These are phyloP conservation scores for Caloenas nicobarica DNA, from an alignment of 2,113 vertebrate species.

Conservation along the genomic window DNA sequence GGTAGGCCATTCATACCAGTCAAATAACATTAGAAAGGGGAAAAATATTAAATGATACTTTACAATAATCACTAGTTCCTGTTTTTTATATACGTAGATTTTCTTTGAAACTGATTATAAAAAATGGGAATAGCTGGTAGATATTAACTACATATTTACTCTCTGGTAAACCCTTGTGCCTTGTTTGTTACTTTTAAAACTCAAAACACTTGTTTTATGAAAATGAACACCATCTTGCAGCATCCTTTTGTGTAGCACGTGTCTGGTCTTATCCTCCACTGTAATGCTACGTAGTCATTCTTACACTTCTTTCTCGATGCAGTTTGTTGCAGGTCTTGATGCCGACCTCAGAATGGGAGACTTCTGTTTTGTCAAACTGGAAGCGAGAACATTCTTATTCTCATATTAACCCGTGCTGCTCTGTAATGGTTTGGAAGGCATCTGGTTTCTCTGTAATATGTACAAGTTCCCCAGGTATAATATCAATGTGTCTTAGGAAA, in stretches of 20 bases:
- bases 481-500: background rate
- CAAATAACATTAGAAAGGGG: background rate
- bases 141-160: background rate
- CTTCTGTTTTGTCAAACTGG: background rate
- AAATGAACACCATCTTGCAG: background rate
- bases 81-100: background rate
- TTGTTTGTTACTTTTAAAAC: background rate
- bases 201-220: background rate
- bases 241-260: background rate
- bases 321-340: background rate
- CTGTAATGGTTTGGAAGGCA: background rate
- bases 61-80: background rate
- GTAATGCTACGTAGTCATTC: background rate
- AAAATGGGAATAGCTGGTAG: background rate
- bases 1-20: background rate
- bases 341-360: background rate
- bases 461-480: background rate
- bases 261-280: background rate
- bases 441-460: background rate
- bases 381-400: background rate
- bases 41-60: background rate
- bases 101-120: background rate
- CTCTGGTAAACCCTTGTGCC: background rate
- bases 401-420: background rate
- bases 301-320: background rate